Evolutionary conservation across 2,113 vertebrate species (phyloP).

Genomic region (Asarcornis scutulata): DNA sequence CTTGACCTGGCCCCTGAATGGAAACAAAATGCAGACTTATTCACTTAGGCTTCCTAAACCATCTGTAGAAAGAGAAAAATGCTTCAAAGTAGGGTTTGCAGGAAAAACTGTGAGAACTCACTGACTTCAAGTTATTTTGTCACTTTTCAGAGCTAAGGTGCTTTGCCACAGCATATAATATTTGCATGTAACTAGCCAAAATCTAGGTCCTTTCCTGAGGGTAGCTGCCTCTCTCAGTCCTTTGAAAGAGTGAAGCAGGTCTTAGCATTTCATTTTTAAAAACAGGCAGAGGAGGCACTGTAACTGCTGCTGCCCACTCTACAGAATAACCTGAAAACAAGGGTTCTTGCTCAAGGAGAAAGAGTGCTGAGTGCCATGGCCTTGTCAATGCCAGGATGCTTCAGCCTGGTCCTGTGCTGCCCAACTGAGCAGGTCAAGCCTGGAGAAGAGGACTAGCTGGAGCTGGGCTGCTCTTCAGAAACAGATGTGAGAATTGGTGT

Average conservation of each 20-base stretch:
- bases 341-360: not conserved
- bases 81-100: not conserved
- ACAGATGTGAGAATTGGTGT: accelerated
- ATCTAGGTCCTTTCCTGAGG: not conserved
- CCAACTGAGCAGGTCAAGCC: not conserved
- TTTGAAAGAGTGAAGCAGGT: not conserved
- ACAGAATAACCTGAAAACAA: accelerated
- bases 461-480: not conserved
- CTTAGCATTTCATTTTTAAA: not conserved
- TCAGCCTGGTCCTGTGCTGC: not conserved
- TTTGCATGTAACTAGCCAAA: not conserved
- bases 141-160: not conserved
- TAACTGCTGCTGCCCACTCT: not conserved
- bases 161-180: not conserved
- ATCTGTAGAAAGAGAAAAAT: not conserved
- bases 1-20: not conserved
- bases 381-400: not conserved
- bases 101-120: not conserved
- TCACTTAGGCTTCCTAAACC: not conserved
- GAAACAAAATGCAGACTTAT: not conserved
- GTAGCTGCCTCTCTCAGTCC: not conserved
- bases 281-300: not conserved
- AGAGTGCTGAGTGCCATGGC: not conserved
- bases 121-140: not conserved
- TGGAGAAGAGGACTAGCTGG: not conserved